Base-by-base conservation (phyloP, 2,888 invertebrate species). In the Periphyllus acericola region DNA sequence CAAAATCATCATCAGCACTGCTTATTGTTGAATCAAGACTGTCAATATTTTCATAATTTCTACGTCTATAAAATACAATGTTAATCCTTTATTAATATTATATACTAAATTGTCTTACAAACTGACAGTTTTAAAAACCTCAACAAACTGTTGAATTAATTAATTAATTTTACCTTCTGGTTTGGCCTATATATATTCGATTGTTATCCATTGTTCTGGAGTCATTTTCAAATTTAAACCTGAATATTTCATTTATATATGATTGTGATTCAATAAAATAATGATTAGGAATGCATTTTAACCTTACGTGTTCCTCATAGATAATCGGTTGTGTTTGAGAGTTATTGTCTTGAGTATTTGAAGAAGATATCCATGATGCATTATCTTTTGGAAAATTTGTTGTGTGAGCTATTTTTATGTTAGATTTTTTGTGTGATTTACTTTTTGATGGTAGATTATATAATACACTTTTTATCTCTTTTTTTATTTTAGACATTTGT, bases 111-210 rank as follows among this genome's bases (percentile, higher is more conserved):
- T 2, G 46, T 11, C 46, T 46, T 11, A 2, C 14, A 40, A 9
- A 9, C 40, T 40, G 9, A 5, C 8, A 9, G 9, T 40, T 40
- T 40, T 40, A 40, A 40, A 46, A 46, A 46, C 14, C 46, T 46
- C 46, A 46, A 14, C 14, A 46, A 46, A 46, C 8, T 46, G 11
- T 36, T 36, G 36, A 36, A 36, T 74, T n/a, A 1, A 46, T 74
- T n/a, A 1, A 46, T 76, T 46, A 14, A 46, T 52, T 34, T 55
- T 74, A 83, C 83, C 55, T 74, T 74, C 3, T 36, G 6, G 36
- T 83, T 83, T 83, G 72, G 32, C 72, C 72, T n/a, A 55, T 11
- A 52, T 52, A 52, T 72, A 83, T 83, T 36, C 1, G 55, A 55
- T 83, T 1, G 55, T n/a, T 8, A 72, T 55, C 9, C 6, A 36